Evolutionary conservation across 2,113 vertebrate species (phyloP).

Genomic region (Pardalotus punctatus): DNA sequence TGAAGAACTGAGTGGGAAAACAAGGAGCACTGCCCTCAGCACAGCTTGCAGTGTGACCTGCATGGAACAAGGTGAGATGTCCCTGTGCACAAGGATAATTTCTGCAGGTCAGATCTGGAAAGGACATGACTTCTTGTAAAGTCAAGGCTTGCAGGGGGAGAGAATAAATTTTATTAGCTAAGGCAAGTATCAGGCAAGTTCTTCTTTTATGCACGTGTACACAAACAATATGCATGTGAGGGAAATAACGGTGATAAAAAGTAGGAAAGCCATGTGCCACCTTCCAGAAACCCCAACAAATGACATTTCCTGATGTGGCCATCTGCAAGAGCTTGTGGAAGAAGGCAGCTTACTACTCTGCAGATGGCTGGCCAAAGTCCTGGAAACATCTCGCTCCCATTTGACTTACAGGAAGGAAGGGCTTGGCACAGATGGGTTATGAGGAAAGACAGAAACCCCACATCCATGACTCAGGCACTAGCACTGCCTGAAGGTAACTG

Average conservation of each 20-base stretch:
- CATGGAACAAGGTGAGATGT: rapidly evolving
- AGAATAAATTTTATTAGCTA: background rate
- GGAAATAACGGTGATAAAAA: background rate
- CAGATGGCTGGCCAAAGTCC: background rate
- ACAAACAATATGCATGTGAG: background rate
- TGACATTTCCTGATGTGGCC: background rate
- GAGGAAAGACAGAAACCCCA: background rate
- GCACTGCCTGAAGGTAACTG: background rate
- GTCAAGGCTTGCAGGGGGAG: background rate
- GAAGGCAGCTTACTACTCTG: background rate
- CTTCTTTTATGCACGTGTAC: background rate
- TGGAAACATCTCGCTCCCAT: background rate
- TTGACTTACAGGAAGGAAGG: background rate
- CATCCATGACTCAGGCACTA: no score
- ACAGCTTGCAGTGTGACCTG: background rate
- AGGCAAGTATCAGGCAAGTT: background rate
- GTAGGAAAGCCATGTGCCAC: background rate
- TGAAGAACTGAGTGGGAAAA: background rate
- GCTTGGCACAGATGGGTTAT: background rate
- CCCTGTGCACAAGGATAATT: background rate
- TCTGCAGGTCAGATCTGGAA: background rate
- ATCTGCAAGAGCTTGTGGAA: background rate
- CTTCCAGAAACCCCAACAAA: background rate
- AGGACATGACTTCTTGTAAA: background rate
- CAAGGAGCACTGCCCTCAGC: background rate